phyloP scores from a whole-genome alignment of 1,140 invertebrate species.

The Aporrectodea caliginosa region DNA sequence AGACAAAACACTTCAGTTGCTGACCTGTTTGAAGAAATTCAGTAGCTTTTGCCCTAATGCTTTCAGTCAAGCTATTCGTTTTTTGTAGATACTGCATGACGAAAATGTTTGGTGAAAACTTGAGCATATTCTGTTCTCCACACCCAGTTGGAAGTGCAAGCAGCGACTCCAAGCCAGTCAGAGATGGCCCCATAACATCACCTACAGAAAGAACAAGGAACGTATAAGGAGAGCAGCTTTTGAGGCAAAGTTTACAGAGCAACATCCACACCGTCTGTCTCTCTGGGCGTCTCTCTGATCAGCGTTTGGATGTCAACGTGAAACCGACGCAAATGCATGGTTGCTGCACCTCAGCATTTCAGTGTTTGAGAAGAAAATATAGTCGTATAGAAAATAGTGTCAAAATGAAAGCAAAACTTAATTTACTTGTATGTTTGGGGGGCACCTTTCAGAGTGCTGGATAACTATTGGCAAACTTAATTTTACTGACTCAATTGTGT shows the following conservation, averaged over 20 bases:
- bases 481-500: too few relatives aligned
- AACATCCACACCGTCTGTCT: too few relatives aligned
- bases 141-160: conserved; percentile 81
- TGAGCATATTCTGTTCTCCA: conserved; percentile 92
- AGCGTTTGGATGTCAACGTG: too few relatives aligned
- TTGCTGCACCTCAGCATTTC: too few relatives aligned
- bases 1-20: neutral
- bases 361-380: too few relatives aligned
- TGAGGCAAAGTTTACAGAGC: too few relatives aligned
- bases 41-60: neutral
- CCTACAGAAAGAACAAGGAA: conserved; percentile 31
- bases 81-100: conserved; percentile 71
- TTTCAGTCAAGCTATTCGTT: conserved; percentile 9
- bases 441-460: too few relatives aligned
- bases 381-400: too few relatives aligned
- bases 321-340: neutral
- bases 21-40: conserved; percentile 4
- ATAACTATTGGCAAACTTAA: too few relatives aligned
- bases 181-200: conserved; percentile 53
- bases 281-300: too few relatives aligned
- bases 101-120: conserved; percentile 85
- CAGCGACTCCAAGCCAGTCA: conserved; percentile 60
- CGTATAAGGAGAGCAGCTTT: neutral
- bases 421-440: too few relatives aligned
- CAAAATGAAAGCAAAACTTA: too few relatives aligned